phyloP scores from a whole-genome alignment of 2,797 vertebrate genomes.

The Rhinogobio ventralis region DNA sequence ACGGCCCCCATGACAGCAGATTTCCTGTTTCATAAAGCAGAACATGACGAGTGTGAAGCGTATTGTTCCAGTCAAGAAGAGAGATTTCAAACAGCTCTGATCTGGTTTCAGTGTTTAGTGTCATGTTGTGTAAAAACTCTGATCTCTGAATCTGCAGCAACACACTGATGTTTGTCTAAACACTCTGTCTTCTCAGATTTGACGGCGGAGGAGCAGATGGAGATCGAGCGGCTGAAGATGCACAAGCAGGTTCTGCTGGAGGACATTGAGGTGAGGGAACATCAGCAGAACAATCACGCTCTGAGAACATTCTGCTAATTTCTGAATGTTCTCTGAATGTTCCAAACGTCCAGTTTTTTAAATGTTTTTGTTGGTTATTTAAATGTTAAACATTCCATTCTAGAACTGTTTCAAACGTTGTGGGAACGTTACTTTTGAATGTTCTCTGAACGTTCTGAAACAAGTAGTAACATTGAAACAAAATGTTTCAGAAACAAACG shows the following conservation, averaged over 20 bases:
- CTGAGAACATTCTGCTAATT: too few relatives aligned
- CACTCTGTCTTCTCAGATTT: conserved; percentile 65
- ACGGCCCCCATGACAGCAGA: not conserved
- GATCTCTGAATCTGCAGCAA: not conserved
- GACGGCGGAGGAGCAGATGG: conserved; percentile 73
- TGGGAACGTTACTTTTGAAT: not conserved
- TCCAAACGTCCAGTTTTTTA: too few relatives aligned
- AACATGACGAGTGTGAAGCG: not conserved
- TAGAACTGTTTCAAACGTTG: not conserved
- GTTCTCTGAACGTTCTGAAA: not conserved
- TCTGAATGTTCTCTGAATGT: too few relatives aligned
- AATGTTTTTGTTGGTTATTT: not conserved
- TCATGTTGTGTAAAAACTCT: not conserved
- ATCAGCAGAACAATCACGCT: not conserved
- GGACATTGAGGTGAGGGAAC: conserved; percentile 74
- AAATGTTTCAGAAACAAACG: not conserved
- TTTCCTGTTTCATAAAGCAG: conserved; percentile 41
- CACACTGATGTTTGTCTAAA: too few relatives aligned
- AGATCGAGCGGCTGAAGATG: conserved; percentile 76
- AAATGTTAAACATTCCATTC: not conserved
- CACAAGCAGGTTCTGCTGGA: conserved; percentile 77
- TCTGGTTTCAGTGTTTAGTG: not conserved
- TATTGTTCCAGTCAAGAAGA: not conserved
- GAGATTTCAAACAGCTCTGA: not conserved
- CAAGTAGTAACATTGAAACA: not conserved